Percentiles rank a stretch among this genome's conserved stretches.
Conservation (phyloP, 2,113 vertebrate species). For the Oncorhynchus gorbuscha region DNA sequence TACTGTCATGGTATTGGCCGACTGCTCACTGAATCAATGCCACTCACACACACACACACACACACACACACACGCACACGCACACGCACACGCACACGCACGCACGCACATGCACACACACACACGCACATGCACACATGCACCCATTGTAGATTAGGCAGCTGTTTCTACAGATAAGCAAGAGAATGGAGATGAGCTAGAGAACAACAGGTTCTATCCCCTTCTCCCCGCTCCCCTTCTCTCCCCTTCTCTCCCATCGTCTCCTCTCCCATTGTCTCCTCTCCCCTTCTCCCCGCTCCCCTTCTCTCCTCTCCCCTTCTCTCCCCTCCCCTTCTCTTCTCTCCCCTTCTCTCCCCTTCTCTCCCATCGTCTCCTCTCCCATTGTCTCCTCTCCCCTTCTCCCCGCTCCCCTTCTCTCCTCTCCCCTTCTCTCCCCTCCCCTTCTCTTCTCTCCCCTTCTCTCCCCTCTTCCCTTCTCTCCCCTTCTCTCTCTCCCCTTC, state of each 20-base stretch:
- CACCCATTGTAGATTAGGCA: conserved; percentile 51
- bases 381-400: accelerated
- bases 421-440: too few relatives aligned
- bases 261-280: too few relatives aligned
- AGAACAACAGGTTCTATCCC: conserved; percentile 25
- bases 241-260: too few relatives aligned
- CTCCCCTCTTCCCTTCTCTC: not conserved
- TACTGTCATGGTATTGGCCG: not conserved
- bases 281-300: not conserved
- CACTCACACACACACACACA: not conserved
- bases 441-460: too few relatives aligned
- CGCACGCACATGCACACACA: not conserved
- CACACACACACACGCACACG: not conserved
- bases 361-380: not conserved
- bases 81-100: not conserved
- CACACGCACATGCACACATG: not conserved
- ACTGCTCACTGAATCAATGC: not conserved
- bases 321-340: not conserved
- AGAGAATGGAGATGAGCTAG: conserved; percentile 45
- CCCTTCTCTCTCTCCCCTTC: not conserved
- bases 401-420: not conserved
- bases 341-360: not conserved
- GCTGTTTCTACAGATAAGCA: conserved; percentile 55
- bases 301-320: not conserved
- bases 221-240: not conserved